These are phyloP conservation scores for Anastatus disparis DNA, from an alignment of 1,140 invertebrate species.

Conservation along the genomic window DNA sequence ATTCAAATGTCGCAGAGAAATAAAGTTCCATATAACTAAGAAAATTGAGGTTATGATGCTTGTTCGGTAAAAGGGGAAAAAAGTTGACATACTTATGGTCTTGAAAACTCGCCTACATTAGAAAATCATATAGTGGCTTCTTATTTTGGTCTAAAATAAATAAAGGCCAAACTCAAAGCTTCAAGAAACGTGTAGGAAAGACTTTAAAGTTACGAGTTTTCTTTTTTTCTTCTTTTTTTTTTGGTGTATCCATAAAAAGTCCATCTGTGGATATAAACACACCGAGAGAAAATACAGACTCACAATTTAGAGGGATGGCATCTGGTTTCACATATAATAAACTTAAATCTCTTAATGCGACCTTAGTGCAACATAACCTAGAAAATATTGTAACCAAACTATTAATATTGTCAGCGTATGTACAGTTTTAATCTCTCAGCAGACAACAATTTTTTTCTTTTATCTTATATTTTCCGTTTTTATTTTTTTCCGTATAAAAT, in stretches of 20 bases:
- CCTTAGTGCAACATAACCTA: neutral
- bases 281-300: too few relatives aligned
- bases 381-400: conserved; percentile 5
- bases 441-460: neutral
- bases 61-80: neutral
- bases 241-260: conserved; percentile 33
- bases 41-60: neutral
- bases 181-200: neutral
- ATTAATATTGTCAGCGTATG: conserved; percentile 11
- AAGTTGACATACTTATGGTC: conserved; percentile 23
- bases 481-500: too few relatives aligned
- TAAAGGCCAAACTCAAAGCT: conserved; percentile 38
- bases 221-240: too few relatives aligned
- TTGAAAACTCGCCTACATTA: conserved; percentile 4
- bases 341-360: neutral
- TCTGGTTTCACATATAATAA: conserved; percentile 55
- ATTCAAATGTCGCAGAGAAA: neutral
- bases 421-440: neutral
- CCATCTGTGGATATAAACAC: conserved; percentile 47
- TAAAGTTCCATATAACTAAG: neutral
- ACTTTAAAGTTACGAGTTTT: conserved; percentile 44
- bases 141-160: conserved; percentile 50
- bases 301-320: conserved; percentile 35
- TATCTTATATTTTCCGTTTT: neutral
- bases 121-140: neutral